Conservation (phyloP, 2,888 invertebrate species). For the Leucania comma region DNA sequence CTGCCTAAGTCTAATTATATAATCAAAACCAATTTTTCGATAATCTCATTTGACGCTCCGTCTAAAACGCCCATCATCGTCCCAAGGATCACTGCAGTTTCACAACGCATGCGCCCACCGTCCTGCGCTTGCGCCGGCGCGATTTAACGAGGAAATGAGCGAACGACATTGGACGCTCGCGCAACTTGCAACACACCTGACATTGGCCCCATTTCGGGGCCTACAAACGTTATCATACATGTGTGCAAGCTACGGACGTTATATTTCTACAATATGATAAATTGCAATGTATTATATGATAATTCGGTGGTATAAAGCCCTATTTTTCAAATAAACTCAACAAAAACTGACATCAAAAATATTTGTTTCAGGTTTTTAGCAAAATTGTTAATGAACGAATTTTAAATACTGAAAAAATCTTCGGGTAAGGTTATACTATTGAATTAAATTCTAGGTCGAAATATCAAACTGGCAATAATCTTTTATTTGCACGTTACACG, state of each 20-base stretch:
- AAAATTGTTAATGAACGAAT: constrained; percentile 16
- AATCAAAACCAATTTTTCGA: background rate
- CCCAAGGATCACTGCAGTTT: constrained; percentile 57
- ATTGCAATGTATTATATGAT: constrained; percentile 23
- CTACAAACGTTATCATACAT: constrained; percentile 86
- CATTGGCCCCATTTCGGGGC: constrained; percentile 87
- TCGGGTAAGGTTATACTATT: constrained; percentile 22
- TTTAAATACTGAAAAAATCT: background rate
- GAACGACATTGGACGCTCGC: constrained; percentile 81
- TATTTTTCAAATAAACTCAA: background rate
- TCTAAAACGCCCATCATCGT: constrained; percentile 29
- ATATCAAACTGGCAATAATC: constrained; percentile 6
- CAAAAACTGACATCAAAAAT: background rate
- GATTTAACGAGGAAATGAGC: constrained; percentile 80
- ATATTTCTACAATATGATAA: constrained; percentile 54
- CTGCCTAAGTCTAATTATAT: background rate
- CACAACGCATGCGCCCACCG: constrained; percentile 62
- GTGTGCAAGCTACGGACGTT: constrained; percentile 67
- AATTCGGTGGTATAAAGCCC: constrained; percentile 37
- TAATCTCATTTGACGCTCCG: constrained; percentile 23
- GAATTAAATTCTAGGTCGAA: constrained; percentile 17
- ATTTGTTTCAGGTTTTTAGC: background rate
- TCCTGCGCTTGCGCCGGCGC: constrained; percentile 47
- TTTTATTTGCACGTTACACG: background rate
- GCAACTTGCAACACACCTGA: constrained; percentile 86